Evolutionary conservation across 2,113 vertebrate species (phyloP).

Genomic region (Phodopus roborovskii): DNA sequence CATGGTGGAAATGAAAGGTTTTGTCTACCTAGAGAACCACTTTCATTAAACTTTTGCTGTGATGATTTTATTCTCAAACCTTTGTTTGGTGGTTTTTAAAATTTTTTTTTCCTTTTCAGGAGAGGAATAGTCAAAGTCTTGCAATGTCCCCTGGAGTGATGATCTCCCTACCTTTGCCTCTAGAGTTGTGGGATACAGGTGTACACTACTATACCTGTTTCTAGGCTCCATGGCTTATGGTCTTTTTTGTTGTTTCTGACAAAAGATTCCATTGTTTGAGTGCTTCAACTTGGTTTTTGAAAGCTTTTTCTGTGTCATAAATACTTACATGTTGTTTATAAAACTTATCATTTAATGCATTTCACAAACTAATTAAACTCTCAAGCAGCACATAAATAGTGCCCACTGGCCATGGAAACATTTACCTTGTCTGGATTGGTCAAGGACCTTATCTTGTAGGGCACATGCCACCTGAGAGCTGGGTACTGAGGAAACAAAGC

Average conservation of each 20-base stretch:
- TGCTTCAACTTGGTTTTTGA: constrained; percentile 21
- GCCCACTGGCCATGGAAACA: not conserved
- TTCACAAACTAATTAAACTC: constrained; percentile 38
- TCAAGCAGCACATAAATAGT: not conserved
- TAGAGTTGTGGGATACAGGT: not conserved
- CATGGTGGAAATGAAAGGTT: not conserved
- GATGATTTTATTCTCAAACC: not conserved
- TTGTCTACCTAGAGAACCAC: not conserved
- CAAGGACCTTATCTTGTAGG: not conserved
- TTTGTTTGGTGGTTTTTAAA: not conserved
- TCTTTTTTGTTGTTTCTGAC: not conserved
- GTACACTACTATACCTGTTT: too few relatives aligned
- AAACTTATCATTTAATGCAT: constrained; percentile 37
- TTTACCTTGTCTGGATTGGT: not conserved
- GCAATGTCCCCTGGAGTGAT: not conserved
- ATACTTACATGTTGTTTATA: not conserved
- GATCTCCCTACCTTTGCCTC: not conserved
- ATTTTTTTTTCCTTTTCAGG: not conserved
- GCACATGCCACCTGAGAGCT: not conserved
- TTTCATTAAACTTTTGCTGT: not conserved
- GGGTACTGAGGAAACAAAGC: not conserved
- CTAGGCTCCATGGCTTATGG: not conserved
- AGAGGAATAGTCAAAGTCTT: not conserved
- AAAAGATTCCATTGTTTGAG: not conserved
- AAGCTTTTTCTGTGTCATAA: not conserved